Conservation (phyloP, 2,888 invertebrate genomes). For the Pyralis farinalis region DNA sequence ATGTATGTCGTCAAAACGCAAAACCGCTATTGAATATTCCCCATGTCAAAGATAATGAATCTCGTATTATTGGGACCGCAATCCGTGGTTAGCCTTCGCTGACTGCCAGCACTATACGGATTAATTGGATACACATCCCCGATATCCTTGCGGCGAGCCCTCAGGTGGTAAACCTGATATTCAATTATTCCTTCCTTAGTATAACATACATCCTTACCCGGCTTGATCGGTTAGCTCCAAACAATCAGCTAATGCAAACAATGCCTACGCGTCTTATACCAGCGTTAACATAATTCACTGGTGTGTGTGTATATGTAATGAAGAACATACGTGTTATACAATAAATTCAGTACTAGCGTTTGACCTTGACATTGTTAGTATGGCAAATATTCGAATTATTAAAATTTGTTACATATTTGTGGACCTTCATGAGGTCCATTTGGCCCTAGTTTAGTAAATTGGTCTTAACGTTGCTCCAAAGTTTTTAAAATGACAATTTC, state of each 20-base stretch:
- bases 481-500: no score
- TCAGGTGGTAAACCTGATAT: constrained; percentile 42
- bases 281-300: constrained; percentile 11
- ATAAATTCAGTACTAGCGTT: no score
- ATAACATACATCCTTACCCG: constrained; percentile 25
- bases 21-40: constrained; percentile 16
- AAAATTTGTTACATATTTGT: no score
- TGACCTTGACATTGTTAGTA: no score
- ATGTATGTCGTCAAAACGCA: no score
- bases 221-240: constrained; percentile 45
- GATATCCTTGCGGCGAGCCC: constrained; percentile 34
- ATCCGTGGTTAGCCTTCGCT: constrained; percentile 26
- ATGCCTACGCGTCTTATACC: constrained; percentile 25
- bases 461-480: no score
- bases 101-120: constrained; percentile 25
- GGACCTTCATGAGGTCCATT: no score
- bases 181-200: constrained; percentile 46
- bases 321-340: background rate
- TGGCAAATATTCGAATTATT: no score
- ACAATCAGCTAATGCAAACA: constrained; percentile 59
- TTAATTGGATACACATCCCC: constrained; percentile 46
- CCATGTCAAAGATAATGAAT: constrained; percentile 38
- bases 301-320: background rate
- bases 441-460: no score
- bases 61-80: constrained; percentile 32